These are phyloP conservation scores for Drosophila littoralis DNA, from an alignment of 1,140 invertebrate genomes.

Conservation along the genomic window DNA sequence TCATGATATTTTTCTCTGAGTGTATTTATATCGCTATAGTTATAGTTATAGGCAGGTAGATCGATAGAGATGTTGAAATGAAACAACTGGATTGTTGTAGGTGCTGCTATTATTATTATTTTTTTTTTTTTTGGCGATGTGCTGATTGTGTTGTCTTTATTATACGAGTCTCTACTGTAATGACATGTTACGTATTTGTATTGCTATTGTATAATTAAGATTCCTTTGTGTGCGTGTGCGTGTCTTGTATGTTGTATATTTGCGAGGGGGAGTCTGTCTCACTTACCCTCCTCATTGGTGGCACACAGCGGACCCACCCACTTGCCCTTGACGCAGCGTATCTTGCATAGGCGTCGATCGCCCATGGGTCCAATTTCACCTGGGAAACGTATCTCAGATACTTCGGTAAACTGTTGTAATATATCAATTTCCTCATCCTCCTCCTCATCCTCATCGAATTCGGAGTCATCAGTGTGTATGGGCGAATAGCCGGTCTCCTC, in stretches of 20 bases:
- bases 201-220: constrained; percentile 51
- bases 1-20: constrained; percentile 3
- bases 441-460: constrained; percentile 79
- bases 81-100: constrained; percentile 52
- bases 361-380: constrained; percentile 88
- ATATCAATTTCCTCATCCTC: constrained; percentile 82
- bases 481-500: constrained; percentile 77
- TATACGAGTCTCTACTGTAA: constrained; percentile 57
- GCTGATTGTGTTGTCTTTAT: constrained; percentile 70
- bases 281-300: constrained; percentile 85
- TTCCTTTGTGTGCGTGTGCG: constrained; percentile 40
- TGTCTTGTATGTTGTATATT: constrained; percentile 43
- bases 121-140: constrained; percentile 24
- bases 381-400: constrained; percentile 88
- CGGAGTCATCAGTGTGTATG: constrained; percentile 72
- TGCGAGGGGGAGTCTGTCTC: constrained; percentile 40
- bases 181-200: constrained; percentile 47
- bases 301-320: constrained; percentile 91
- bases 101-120: constrained; percentile 23
- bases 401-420: constrained; percentile 81
- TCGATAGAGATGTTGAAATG: constrained; percentile 34
- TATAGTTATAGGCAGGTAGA: not conserved
- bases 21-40: not conserved
- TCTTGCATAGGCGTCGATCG: constrained; percentile 90
- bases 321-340: constrained; percentile 91